These are phyloP conservation scores for Ylistrum balloti DNA, from an alignment of 1,140 invertebrate species.

Conservation along the genomic window DNA sequence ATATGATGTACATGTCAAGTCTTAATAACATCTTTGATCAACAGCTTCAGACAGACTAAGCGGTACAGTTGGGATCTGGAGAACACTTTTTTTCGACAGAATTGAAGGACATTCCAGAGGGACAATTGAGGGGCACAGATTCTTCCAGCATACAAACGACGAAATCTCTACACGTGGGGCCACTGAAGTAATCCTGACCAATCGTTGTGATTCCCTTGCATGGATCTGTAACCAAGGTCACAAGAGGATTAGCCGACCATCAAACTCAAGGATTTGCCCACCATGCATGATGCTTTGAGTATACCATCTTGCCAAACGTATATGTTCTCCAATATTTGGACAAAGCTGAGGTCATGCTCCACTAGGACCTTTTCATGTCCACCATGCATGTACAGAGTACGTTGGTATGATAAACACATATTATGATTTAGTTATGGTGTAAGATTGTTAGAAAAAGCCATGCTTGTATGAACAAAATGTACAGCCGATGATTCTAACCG, in stretches of 20 bases:
- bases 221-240: slow-evolving; percentile 35
- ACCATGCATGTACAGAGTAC: background rate
- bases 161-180: slow-evolving; percentile 55
- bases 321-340: background rate
- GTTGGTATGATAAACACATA: background rate
- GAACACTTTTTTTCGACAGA: slow-evolving; percentile 42
- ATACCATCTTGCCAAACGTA: background rate
- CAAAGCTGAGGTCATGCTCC: background rate
- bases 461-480: background rate
- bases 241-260: background rate
- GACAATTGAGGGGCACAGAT: slow-evolving; percentile 50
- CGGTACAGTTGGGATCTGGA: slow-evolving; percentile 46
- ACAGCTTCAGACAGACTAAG: no score
- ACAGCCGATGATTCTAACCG: no score
- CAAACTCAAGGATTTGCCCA: background rate
- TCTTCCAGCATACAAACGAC: slow-evolving; percentile 51
- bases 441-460: background rate
- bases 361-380: background rate
- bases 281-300: background rate
- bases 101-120: slow-evolving; percentile 47
- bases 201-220: slow-evolving; percentile 55
- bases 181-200: slow-evolving; percentile 54
- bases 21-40: no score
- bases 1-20: no score
- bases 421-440: background rate